Conservation (phyloP, 2,797 vertebrate species). For the Choloepus didactylus region DNA sequence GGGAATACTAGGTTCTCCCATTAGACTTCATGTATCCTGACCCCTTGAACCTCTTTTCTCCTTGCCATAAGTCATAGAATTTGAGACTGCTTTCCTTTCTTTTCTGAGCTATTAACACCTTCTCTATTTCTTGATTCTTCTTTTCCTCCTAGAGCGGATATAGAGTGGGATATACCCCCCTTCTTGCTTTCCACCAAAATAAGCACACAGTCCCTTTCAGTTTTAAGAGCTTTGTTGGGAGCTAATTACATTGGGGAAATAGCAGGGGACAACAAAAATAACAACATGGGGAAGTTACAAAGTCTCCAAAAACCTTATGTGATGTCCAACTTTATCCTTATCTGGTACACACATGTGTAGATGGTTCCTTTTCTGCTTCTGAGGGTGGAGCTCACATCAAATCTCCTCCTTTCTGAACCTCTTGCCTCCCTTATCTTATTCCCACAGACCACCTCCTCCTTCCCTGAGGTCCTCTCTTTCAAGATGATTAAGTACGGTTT, state of each 20-base stretch:
- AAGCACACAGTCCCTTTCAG: neutral
- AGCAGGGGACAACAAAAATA: slow-evolving; percentile 11
- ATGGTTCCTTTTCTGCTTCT: neutral
- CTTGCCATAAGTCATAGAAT: neutral
- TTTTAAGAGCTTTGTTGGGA: slow-evolving; percentile 20
- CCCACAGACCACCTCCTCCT: neutral
- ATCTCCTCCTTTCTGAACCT: neutral
- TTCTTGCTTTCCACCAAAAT: neutral
- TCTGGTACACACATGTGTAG: neutral
- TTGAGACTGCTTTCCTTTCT: neutral
- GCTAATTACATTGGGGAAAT: neutral
- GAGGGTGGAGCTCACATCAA: neutral
- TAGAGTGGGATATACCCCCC: neutral
- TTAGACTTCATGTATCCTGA: neutral
- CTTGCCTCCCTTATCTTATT: slow-evolving; percentile 39
- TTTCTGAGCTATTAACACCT: neutral
- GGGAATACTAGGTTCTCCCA: neutral
- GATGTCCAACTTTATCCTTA: neutral
- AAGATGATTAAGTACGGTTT: slow-evolving; percentile 24
- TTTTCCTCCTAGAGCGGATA: slow-evolving; percentile 14
- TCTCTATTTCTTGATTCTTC: slow-evolving; percentile 15
- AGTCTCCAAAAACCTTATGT: slow-evolving; percentile 10
- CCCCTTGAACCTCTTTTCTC: slow-evolving; percentile 1
- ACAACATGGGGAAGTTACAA: neutral
- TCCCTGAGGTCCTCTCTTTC: neutral